A percentile compares a stretch with the other conserved stretches of the same genome.
Evolutionary conservation across 2,888 invertebrate genomes (phyloP).

Genomic region (Lysandra coridon): DNA sequence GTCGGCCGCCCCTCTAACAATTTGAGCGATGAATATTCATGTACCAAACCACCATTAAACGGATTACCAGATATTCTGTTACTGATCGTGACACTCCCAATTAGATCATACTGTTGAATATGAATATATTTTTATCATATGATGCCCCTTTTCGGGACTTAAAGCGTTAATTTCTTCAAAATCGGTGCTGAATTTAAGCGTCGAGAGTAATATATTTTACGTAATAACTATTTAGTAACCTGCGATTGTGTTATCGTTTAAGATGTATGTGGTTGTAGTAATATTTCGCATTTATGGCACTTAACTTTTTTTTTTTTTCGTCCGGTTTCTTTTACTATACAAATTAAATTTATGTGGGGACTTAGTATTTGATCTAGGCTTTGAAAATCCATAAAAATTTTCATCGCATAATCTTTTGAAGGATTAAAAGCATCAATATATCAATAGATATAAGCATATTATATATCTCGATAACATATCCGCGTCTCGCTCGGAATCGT

Average conservation of each 20-base stretch:
- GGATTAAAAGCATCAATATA: conserved; percentile 2
- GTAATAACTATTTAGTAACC: too few species aligned
- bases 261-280: too few species aligned
- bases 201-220: too few species aligned
- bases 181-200: too few species aligned
- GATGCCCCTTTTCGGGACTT: not conserved
- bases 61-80: conserved; percentile 7
- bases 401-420: not conserved
- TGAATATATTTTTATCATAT: not conserved
- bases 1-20: not conserved
- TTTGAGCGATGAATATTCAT: conserved; percentile 12
- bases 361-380: not conserved
- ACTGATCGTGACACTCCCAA: not conserved
- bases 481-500: conserved; percentile 62
- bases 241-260: too few species aligned
- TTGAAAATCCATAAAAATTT: not conserved
- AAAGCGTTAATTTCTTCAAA: too few species aligned
- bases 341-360: too few species aligned
- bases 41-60: conserved; percentile 17
- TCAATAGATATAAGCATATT: not conserved
- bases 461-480: conserved; percentile 1
- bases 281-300: too few species aligned
- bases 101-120: not conserved
- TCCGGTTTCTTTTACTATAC: too few species aligned
- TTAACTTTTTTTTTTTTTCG: too few species aligned